These are phyloP conservation scores for Linnaemya tessellans DNA, from an alignment of 2,888 invertebrate species.

Conservation along the genomic window DNA sequence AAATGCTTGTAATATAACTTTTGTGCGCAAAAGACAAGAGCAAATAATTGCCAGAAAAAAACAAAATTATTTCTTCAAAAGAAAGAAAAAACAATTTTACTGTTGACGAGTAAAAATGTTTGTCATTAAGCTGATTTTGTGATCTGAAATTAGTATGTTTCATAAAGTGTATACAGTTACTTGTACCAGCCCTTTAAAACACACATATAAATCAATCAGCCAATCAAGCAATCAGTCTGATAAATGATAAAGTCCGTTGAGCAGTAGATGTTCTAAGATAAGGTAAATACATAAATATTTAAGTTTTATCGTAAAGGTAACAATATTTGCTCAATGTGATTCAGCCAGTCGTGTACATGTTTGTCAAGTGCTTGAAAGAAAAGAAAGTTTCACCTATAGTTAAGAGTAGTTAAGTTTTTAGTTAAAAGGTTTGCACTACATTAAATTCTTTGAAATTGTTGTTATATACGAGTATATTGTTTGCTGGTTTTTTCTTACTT, in stretches of 20 bases:
- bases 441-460: constrained; percentile 61
- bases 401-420: background rate
- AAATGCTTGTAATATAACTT: constrained; percentile 48
- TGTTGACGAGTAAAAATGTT: constrained; percentile 53
- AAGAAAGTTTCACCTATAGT: constrained; percentile 46
- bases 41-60: constrained; percentile 55
- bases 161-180: constrained; percentile 5
- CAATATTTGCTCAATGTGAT: constrained; percentile 10
- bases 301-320: constrained; percentile 8
- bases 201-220: constrained; percentile 49
- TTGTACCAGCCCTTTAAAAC: constrained; percentile 10
- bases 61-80: constrained; percentile 16
- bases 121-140: constrained; percentile 58
- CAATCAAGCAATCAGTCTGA: constrained; percentile 29
- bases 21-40: constrained; percentile 33
- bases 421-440: constrained; percentile 43
- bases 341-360: constrained; percentile 4
- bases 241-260: constrained; percentile 13
- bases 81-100: constrained; percentile 30
- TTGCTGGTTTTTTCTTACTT: background rate
- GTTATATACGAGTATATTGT: constrained; percentile 1
- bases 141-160: constrained; percentile 59
- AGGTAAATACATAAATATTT: constrained; percentile 50
- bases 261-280: constrained; percentile 43
- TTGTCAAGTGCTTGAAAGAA: constrained; percentile 15